Percentiles rank a stretch among this genome's conserved stretches.
Evolutionary conservation across 2,797 vertebrate species (phyloP).

Genomic region (Chloroceryle amazona): DNA sequence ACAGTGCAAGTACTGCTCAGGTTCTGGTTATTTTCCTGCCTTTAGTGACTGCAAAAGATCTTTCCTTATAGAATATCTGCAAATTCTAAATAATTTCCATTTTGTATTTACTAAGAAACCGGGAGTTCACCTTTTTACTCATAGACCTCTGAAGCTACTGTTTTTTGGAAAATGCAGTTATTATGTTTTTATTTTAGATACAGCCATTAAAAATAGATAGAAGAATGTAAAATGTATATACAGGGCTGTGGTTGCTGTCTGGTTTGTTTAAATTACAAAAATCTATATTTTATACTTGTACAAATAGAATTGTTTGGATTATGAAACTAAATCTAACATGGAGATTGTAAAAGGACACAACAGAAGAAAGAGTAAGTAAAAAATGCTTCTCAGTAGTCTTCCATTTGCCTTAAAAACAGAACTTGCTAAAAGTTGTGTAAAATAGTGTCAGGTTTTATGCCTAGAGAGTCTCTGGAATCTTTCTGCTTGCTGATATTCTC

Average conservation of each 20-base stretch:
- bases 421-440: not conserved
- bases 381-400: not conserved
- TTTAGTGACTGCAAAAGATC: not conserved
- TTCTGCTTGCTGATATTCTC: not conserved
- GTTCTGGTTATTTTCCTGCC: not conserved
- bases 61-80: not conserved
- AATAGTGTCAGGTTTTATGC: not conserved
- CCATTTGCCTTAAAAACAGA: not conserved
- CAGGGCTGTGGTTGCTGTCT: constrained; percentile 38
- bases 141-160: not conserved
- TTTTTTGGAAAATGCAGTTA: not conserved
- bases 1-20: not conserved
- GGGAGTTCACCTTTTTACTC: not conserved
- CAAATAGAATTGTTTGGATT: constrained; percentile 33
- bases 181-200: constrained; percentile 40
- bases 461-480: not conserved
- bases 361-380: not conserved
- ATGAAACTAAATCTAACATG: not conserved
- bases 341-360: not conserved
- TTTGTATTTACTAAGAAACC: not conserved
- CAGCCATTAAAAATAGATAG: constrained; percentile 36
- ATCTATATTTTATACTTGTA: constrained; percentile 67
- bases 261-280: constrained; percentile 64
- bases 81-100: not conserved
- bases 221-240: constrained; percentile 51